These are phyloP conservation scores for Nematolebias whitei DNA, from an alignment of 2,113 vertebrate genomes.

Conservation along the genomic window DNA sequence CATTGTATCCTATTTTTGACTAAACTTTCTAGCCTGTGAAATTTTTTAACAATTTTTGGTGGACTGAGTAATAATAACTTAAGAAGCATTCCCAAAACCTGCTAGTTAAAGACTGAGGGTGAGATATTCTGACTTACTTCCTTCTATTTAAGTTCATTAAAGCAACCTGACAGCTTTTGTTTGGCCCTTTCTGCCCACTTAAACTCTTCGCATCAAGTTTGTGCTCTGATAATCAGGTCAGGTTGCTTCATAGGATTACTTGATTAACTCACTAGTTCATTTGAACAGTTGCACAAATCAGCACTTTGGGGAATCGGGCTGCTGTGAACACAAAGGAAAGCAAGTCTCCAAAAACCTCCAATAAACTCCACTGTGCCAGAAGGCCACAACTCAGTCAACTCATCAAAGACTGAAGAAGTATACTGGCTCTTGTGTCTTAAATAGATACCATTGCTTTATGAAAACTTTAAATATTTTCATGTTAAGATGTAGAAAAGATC, in stretches of 20 bases:
- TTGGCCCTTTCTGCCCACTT: conserved; percentile 1
- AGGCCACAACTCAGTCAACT: neutral
- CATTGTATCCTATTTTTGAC: too few species aligned
- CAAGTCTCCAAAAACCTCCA: neutral
- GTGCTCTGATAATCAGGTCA: neutral
- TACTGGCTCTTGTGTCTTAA: too few species aligned
- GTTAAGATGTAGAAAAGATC: too few species aligned
- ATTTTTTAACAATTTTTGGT: too few species aligned
- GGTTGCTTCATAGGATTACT: neutral
- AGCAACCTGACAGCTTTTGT: neutral
- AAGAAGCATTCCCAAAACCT: neutral
- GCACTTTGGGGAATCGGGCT: neutral
- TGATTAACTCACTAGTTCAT: neutral
- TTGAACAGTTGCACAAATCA: neutral
- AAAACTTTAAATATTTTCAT: too few species aligned
- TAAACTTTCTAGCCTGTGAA: too few species aligned
- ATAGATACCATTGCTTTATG: too few species aligned
- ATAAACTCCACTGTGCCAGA: neutral
- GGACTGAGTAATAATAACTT: neutral
- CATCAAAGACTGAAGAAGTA: neutral
- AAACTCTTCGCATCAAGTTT: neutral
- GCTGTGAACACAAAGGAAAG: neutral
- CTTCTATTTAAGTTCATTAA: neutral
- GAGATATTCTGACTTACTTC: neutral
- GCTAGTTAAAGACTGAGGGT: neutral